Evolutionary conservation across 2,888 invertebrate genomes (phyloP).

Genomic region (Spodoptera picta): DNA sequence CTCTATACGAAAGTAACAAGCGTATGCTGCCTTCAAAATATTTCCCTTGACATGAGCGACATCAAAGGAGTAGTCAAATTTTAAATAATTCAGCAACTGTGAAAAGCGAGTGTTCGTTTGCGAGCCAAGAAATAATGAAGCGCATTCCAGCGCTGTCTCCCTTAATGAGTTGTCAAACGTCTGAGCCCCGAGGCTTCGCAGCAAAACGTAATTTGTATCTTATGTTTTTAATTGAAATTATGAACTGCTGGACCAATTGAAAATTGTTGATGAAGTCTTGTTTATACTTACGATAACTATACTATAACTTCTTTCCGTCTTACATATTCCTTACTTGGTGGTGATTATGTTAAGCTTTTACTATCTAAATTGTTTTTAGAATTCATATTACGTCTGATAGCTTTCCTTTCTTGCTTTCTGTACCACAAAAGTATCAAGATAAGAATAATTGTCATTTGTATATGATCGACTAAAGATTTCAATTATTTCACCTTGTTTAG

Average conservation of each 20-base stretch:
- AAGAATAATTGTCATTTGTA: too few relatives aligned
- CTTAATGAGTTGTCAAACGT: slow-evolving; percentile 75
- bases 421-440: too few relatives aligned
- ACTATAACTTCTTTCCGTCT: too few relatives aligned
- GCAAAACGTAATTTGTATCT: slow-evolving; percentile 42
- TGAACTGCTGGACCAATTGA: slow-evolving; percentile 26
- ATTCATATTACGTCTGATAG: too few relatives aligned
- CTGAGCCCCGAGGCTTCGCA: slow-evolving; percentile 33
- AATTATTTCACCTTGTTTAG: too few relatives aligned
- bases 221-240: slow-evolving; percentile 41
- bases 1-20: neutral
- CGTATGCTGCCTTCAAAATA: neutral
- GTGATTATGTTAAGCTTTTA: too few relatives aligned
- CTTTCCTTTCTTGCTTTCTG: too few relatives aligned
- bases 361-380: neutral
- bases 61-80: slow-evolving; percentile 39
- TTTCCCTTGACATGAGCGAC: slow-evolving; percentile 23
- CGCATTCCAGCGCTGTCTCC: slow-evolving; percentile 65
- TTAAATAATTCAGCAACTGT: slow-evolving; percentile 63
- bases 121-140: slow-evolving; percentile 72
- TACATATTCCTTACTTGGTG: too few relatives aligned
- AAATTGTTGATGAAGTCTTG: slow-evolving; percentile 11
- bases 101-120: slow-evolving; percentile 61
- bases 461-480: too few relatives aligned
- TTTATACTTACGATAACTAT: neutral